Conservation (phyloP, 2,113 vertebrate genomes). For the Epinephelus moara region DNA sequence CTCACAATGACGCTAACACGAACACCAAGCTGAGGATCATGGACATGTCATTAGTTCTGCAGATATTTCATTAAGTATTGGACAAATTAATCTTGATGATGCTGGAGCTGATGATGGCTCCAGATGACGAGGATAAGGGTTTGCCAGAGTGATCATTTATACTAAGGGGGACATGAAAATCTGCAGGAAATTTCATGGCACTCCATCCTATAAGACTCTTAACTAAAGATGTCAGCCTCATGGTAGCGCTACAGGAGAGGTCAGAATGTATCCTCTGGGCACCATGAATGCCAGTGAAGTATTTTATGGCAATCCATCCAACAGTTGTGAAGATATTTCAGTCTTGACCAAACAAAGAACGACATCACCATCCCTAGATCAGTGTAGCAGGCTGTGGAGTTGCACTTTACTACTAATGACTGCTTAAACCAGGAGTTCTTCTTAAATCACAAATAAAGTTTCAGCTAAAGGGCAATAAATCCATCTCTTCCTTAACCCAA, state of each 20-base stretch:
- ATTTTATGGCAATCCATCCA: neutral
- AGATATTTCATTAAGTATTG: neutral
- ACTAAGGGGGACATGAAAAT: neutral
- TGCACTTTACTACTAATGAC: neutral
- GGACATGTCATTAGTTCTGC: neutral
- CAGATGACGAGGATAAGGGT: neutral
- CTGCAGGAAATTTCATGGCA: neutral
- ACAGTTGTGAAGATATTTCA: neutral
- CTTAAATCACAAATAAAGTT: neutral
- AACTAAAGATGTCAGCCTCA: too few relatives aligned
- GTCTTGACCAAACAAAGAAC: neutral
- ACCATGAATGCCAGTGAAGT: neutral
- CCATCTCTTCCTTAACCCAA: neutral
- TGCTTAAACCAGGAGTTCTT: neutral
- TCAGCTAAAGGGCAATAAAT: neutral
- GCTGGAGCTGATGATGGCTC: neutral
- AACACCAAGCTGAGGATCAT: too few relatives aligned
- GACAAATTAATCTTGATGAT: neutral
- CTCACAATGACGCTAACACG: too few relatives aligned
- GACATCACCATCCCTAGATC: neutral
- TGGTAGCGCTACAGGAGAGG: too few relatives aligned
- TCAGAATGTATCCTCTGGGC: too few relatives aligned
- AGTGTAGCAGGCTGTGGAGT: neutral
- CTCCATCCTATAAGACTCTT: too few relatives aligned
- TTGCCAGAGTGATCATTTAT: neutral